Evolutionary conservation across 2,113 vertebrate genomes (phyloP), one percentile per base, ranked within the genome.

Genomic region (Peromyscus californicus): DNA sequence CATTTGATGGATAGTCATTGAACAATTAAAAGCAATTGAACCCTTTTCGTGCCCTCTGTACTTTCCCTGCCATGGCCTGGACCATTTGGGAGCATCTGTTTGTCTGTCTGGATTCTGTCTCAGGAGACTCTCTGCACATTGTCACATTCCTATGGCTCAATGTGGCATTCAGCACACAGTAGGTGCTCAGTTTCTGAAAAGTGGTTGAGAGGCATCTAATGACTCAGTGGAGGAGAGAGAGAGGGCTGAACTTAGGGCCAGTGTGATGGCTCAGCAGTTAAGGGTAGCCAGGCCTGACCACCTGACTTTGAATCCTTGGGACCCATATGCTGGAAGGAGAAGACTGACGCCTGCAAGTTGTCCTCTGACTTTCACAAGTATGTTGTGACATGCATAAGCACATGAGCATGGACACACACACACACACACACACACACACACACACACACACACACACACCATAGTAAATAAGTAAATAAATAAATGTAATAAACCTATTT

Each of bases 1-100:
- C 8, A 22, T 78, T 7, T 21, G 9, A 45, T 2, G 22, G 45
- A 1, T 6, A 15, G 10, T 29, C 69, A 48, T 0, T 29, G 61
- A 91, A 61, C 7, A 33, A 36, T 1, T 1, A 31, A 83, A 93
- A 61, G 42, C 45, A 7, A n/a, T 0, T 24, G 16, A 74, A 39
- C 31, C 2, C 19, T 75, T n/a, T 42, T 21, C 16, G 22, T 0
- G 1, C 10, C 12, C 31, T 3, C 42, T 1, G 0, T 15, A 8
- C 24, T 7, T 39, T 24, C 24, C n/a, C 51, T 7, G 3, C 42
- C 4, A 0, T 4, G 22, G 21, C 24, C 31, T 0, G 2, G 4
- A 9, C 80, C 24, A 12, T n/a, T 21, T 26, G 48, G 0, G 7
- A 65, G 22, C 1, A 5, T 5, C 67, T 0, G 0, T 17, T 54